A percentile compares a stretch with the other conserved stretches of the same genome.
Evolutionary conservation across 2,113 vertebrate species (phyloP).

Genomic region (Gopherus flavomarginatus): DNA sequence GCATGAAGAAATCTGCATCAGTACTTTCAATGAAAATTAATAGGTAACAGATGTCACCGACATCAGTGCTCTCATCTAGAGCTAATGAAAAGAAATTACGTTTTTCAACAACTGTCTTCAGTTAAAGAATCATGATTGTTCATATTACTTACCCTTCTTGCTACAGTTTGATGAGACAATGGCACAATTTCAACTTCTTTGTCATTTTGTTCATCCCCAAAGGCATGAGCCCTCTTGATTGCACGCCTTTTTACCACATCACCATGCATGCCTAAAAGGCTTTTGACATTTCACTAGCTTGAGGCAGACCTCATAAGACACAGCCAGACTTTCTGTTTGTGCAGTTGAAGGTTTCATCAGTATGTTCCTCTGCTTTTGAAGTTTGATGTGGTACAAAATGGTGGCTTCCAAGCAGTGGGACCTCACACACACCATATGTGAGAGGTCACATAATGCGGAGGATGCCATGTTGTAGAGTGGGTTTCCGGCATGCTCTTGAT

Average conservation of each 20-base stretch:
- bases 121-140: not conserved
- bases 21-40: not conserved
- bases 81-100: not conserved
- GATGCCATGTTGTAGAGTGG: not conserved
- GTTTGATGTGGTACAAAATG: not conserved
- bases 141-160: not conserved
- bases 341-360: not conserved
- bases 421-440: not conserved
- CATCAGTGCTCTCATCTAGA: not conserved
- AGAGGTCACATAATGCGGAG: not conserved
- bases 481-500: not conserved
- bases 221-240: not conserved
- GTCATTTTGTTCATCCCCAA: not conserved
- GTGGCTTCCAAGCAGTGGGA: not conserved
- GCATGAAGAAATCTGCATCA: slow-evolving; percentile 1
- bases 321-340: not conserved
- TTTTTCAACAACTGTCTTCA: not conserved
- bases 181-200: not conserved
- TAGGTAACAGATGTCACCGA: not conserved
- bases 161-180: not conserved
- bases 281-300: not conserved
- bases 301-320: not conserved
- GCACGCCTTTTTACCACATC: not conserved
- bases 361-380: not conserved
- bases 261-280: not conserved